Evolutionary conservation across 2,888 invertebrate species (phyloP).

Genomic region (Orthosia cruda): DNA sequence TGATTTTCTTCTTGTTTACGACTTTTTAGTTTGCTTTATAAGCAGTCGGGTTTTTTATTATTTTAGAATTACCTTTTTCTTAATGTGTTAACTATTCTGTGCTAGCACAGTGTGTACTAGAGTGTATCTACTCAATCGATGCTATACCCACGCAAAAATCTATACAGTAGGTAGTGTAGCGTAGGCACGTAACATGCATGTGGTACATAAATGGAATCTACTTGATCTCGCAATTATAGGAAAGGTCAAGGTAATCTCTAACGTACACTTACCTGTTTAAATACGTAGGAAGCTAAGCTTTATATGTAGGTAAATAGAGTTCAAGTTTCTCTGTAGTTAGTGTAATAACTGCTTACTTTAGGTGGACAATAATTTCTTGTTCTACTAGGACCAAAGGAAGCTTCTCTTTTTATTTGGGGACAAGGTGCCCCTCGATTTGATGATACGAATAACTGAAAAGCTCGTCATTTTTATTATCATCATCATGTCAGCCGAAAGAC

Average conservation of each 20-base stretch:
- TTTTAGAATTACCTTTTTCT: no score
- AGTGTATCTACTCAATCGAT: conserved; percentile 20
- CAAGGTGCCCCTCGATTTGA: no score
- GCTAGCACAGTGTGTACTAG: no score
- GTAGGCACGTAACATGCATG: conserved; percentile 15
- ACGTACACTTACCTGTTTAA: background rate
- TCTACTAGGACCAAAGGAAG: background rate
- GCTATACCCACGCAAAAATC: conserved; percentile 9
- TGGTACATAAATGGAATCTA: conserved; percentile 20
- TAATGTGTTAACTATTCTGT: background rate
- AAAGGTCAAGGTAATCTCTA: conserved; percentile 24
- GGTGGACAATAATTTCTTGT: background rate
- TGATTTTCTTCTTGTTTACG: no score
- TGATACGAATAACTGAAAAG: no score
- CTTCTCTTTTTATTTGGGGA: background rate
- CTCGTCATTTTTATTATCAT: no score
- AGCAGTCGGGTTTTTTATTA: no score
- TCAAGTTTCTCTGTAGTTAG: background rate
- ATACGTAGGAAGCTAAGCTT: background rate
- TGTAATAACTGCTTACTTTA: no score
- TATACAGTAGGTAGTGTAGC: background rate
- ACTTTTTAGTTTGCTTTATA: no score
- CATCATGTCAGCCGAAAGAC: no score
- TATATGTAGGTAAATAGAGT: background rate
- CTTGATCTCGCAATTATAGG: conserved; percentile 19